Evolutionary conservation across 2,888 invertebrate genomes (phyloP), one percentile per base, ranked within the genome.

Genomic region (Halictus ligatus): DNA sequence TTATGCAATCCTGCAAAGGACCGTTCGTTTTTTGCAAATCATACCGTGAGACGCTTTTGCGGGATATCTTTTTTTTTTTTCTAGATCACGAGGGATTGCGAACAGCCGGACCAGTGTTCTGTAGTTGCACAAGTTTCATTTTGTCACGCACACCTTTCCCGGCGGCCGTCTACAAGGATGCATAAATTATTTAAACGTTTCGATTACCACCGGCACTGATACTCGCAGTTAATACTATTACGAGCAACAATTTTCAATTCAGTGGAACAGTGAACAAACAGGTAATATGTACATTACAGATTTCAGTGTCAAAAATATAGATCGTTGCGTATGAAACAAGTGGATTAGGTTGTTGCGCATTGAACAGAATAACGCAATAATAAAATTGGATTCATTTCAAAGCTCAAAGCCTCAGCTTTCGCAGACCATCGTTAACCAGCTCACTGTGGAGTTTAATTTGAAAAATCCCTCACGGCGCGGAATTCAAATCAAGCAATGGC

Each of bases 1-100:
- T 87, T 87, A 80, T 48, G 25, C 82, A 87, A 87, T 58, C 7
- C 4, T 40, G 48, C 60, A 71, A 81, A 75, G 80, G 46, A 72
- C 67, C 78, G 43, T 40, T 69, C 35, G 43, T 69, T 64, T 60
- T 74, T 58, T 73, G 48, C 75, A 72, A 72, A 86, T 74, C 58
- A 18, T 21, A 35, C 50, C 5, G 5, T 13, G 4, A 13, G 40
- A 54, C 64, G 29, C 64, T 64, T 64, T 64, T 64, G 29, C 64
- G 29, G 29, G 29, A 29, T 35, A 35, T 35, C 0, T 35, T 35
- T 35, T 35, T 64, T 64, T 64, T 15, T 79, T 77, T 75, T 48
- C 79, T 77, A 58, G n/a, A 69, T 64, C 64, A 64, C 7, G 64
- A 64, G 29, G 29, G 64, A 29, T 64, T 64, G 64, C 64, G 29